Percentiles rank a stretch among this genome's conserved stretches.
Conservation (phyloP, 2,888 invertebrate genomes). For the Epirrhoe tristata region DNA sequence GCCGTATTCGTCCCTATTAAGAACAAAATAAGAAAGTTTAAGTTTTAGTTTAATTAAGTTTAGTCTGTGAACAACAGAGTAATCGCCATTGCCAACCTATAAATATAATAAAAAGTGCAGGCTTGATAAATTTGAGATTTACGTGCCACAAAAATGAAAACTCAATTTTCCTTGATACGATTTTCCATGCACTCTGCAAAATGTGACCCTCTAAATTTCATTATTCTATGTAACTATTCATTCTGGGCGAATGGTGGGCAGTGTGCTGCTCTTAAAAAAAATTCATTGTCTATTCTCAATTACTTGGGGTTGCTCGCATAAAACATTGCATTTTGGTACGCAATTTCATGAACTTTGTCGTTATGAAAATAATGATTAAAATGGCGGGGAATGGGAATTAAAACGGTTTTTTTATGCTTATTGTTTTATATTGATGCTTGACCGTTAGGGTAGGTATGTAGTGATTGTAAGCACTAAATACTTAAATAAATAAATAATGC, state of each 20-base stretch:
- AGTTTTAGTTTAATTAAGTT: too few relatives aligned
- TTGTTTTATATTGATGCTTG: too few relatives aligned
- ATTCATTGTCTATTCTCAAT: slow-evolving; percentile 58
- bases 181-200: slow-evolving; percentile 25
- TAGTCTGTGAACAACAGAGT: too few relatives aligned
- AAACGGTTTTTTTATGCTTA: not conserved
- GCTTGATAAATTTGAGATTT: not conserved
- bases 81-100: not conserved
- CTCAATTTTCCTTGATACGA: slow-evolving; percentile 13
- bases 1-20: too few relatives aligned
- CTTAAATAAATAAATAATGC: too few relatives aligned
- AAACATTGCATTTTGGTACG: slow-evolving; percentile 3
- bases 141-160: slow-evolving; percentile 5
- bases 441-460: slow-evolving; percentile 26
- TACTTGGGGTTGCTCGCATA: slow-evolving; percentile 51
- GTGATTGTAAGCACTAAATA: slow-evolving; percentile 13
- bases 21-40: too few relatives aligned
- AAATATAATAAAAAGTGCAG: too few relatives aligned
- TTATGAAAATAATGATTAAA: not conserved
- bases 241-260: slow-evolving; percentile 49
- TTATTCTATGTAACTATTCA: slow-evolving; percentile 45
- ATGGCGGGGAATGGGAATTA: not conserved
- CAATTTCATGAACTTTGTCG: slow-evolving; percentile 4
- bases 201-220: slow-evolving; percentile 24
- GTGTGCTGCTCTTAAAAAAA: slow-evolving; percentile 42